Evolutionary conservation across 53 echinoderm and acorn worm genomes (phyloP).

Genomic region (Temnopleurus reevesii): DNA sequence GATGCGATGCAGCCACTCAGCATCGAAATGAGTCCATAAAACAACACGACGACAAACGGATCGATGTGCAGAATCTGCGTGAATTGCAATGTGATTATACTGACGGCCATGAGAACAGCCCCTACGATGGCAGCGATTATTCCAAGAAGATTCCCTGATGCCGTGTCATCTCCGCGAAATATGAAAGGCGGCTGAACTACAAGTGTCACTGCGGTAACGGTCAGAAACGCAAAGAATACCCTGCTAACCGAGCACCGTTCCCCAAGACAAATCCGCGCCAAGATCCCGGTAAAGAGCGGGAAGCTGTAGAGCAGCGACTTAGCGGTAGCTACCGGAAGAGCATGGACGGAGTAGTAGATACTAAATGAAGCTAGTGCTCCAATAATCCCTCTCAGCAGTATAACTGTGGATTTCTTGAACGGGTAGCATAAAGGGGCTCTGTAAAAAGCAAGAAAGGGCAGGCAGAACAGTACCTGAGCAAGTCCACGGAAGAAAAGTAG

Average conservation of each 20-base stretch:
- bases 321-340: slow-evolving; percentile 42
- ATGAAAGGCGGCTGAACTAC: slow-evolving; percentile 63
- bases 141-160: background rate
- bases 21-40: slow-evolving; percentile 7
- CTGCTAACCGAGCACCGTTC: slow-evolving; percentile 34
- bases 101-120: slow-evolving; percentile 6
- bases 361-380: background rate
- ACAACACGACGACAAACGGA: background rate
- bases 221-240: slow-evolving; percentile 13
- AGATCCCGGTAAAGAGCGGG: slow-evolving; percentile 50
- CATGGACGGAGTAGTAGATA: slow-evolving; percentile 15
- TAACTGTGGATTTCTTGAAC: background rate
- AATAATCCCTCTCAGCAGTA: background rate
- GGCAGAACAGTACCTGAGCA: background rate
- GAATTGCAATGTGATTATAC: slow-evolving; percentile 5
- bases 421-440: background rate
- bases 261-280: slow-evolving; percentile 20
- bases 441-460: background rate
- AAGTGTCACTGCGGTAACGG: slow-evolving; percentile 34
- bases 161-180: slow-evolving; percentile 6
- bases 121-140: background rate
- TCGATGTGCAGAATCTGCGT: background rate
- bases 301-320: slow-evolving; percentile 46
- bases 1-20: background rate
- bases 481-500: background rate